Base-by-base conservation (phyloP, 2,888 invertebrate species). In the Alviniconcha strummeri region DNA sequence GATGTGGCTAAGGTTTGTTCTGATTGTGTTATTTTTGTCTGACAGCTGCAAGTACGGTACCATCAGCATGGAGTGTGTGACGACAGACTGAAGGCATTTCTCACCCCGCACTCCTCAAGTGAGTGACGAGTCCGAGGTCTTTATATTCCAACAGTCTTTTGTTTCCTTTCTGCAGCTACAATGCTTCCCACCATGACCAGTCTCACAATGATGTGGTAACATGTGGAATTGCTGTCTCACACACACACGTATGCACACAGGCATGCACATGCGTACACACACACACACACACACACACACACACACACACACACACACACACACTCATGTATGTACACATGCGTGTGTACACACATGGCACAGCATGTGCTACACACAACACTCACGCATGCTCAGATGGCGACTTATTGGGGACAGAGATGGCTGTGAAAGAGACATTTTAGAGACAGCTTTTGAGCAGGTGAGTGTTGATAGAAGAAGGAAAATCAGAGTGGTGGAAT, bases 91-190 rank as follows among this genome's bases (percentile, higher is more conserved):
- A 88, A 88, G 83, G 87, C 90, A 9, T 82, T 88, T 54, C 85
- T 92, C n/a, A 87, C 90, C 81, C 90, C 91, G 77, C 88, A 89
- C 57, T 87, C 89, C 7, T 89, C 89, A 36, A 85, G 91, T 91
- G 89, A 88, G 89, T 88, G 36, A 36, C 3, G 36, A 36, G 17
- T 3, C 55, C 60, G n/a, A 7, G 11, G 4, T 13, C 19, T 67
- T 36, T 54, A 60, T 60, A 71, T 64, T 19, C 69, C 8, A 9
- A 11, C 74, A 54, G 13, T 54, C 15, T 75, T 54, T 15, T 75
- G 7, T 55, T 55, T 75, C 17, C 8, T 75, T 55, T 17, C 17
- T 54, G 9, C 72, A 36, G 36, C 36, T 36, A 36, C 36, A 36
- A 3, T 36, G 2, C 3, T 36, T 36, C 36, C 36, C 36, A 36